Evolutionary conservation across 2,888 invertebrate genomes (phyloP), one percentile per base, ranked within the genome.

Genomic region (Corythucha ciliata): DNA sequence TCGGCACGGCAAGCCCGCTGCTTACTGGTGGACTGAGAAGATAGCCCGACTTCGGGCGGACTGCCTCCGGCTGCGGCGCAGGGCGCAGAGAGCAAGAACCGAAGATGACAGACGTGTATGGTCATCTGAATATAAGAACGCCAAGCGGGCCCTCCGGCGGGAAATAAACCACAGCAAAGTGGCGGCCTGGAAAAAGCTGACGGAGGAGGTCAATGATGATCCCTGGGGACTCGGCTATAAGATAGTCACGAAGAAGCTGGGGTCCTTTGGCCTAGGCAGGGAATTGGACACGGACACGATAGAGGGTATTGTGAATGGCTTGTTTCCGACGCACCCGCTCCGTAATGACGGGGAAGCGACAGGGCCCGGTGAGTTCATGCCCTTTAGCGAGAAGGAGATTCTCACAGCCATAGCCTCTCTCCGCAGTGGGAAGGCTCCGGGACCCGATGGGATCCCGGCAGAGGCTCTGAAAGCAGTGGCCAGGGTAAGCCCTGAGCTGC

Each of bases 11-110:
- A 52, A 40, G 18, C 44, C 14, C 20, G 49, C 57, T 21, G 58
- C 53, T 2, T 58, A 60, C 49, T 60, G 60, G 60, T 60, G 61
- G 62, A 59, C 54, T 29, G 41, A 48, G 7, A 57, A 60, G 20
- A 61, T 60, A 16, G 57, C 57, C 7, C 57, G 53, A 4, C 56
- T 59, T 10, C 33, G 59, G 4, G 54, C 29, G 36, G 32, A 4
- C 8, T 60, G 58, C n/a, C 46, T 56, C 8, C 34, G 8, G 21
- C 10, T 16, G 2, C 41, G 26, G 33, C 18, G 50, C 29, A 22
- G 2, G 0, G 49, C 44, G 18, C 48, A 42, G 32, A n/a, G 48
- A 2, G n/a, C n/a, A n/a, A 25, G 36, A n/a, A n/a, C n/a, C n/a
- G n/a, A n/a, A n/a, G n/a, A n/a, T n/a, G n/a, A n/a, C n/a, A n/a